These are phyloP conservation scores for Leptinotarsa texana DNA, from an alignment of 1,140 invertebrate species.

Conservation along the genomic window DNA sequence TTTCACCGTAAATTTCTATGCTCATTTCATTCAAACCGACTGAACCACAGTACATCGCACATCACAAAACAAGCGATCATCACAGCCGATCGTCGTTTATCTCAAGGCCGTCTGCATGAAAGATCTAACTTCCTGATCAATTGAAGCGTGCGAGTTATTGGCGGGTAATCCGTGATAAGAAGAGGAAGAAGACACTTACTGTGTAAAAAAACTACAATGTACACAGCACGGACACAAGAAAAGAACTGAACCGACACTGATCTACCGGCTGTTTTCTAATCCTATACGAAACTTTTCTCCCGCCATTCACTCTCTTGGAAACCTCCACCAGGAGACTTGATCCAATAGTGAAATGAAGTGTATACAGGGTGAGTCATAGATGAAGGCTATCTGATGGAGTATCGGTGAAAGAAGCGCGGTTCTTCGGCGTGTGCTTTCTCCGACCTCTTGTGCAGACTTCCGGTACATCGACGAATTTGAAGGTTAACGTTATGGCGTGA, in stretches of 20 bases:
- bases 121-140: conserved; percentile 7
- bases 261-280: conserved; percentile 43
- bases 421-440: neutral
- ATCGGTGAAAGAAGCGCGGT: neutral
- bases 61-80: conserved; percentile 16
- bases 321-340: conserved; percentile 39
- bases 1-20: neutral
- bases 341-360: conserved; percentile 27
- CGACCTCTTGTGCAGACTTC: neutral
- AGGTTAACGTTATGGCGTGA: neutral
- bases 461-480: neutral
- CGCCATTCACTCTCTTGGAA: conserved; percentile 40
- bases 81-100: neutral
- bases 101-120: conserved; percentile 20
- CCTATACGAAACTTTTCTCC: conserved; percentile 43
- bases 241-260: conserved; percentile 41
- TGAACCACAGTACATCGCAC: neutral
- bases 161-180: conserved; percentile 19
- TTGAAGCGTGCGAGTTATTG: neutral
- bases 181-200: conserved; percentile 37
- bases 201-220: conserved; percentile 33
- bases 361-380: conserved; percentile 25
- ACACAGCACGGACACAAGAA: conserved; percentile 42
- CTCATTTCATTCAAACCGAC: conserved; percentile 1
- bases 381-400: neutral